Base-by-base conservation (phyloP, 92 coral and sea anemone genomes). In the Diadumene lineata region DNA sequence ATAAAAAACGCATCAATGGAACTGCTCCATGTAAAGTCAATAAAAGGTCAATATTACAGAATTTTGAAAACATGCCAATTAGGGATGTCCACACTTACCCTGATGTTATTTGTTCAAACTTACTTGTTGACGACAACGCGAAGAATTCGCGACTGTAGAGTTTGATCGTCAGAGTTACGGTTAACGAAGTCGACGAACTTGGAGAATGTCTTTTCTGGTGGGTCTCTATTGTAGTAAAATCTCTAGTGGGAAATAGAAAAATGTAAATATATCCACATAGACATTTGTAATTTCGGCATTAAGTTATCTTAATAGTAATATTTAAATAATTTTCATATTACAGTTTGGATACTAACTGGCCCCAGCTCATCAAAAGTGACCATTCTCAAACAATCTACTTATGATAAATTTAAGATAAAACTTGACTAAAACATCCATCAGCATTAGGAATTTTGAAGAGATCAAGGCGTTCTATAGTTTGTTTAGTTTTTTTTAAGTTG, bases 61-160 rank as follows among this genome's bases (percentile, higher is more conserved):
- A 15, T 53, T 53, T 53, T 13, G 24, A 3, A 15, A 53, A 16
- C 32, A 0, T 4, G 30, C 31, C 1, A 72, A 56, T 17, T 16
- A 16, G 60, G 4, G 60, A 53, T 44, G 9, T 44, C 17, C 17
- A 8, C 9, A 44, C 17, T 44, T 44, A 9, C 17, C 51, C 10
- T 16, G 26, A 30, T 34, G 23, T 46, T 6, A 56, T 70, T 51
- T 43, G 29, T 30, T 8, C 7, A 34, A 18, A 19, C 71, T 60
- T 70, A 85, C 89, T 77, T 85, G 38, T 69, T 75, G 23, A 80
- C 27, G 18, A 22, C 30, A 18, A 84, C 28, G 1, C 72, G 83
- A 56, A 84, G 84, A 60, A 84, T 84, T 61, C 79, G 64, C 28
- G 88, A 78, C 50, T 63, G 30, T 63, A 46, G 24, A 44, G 88